phyloP scores from a whole-genome alignment of 2,113 vertebrate species.

The Gopherus evgoodei region DNA sequence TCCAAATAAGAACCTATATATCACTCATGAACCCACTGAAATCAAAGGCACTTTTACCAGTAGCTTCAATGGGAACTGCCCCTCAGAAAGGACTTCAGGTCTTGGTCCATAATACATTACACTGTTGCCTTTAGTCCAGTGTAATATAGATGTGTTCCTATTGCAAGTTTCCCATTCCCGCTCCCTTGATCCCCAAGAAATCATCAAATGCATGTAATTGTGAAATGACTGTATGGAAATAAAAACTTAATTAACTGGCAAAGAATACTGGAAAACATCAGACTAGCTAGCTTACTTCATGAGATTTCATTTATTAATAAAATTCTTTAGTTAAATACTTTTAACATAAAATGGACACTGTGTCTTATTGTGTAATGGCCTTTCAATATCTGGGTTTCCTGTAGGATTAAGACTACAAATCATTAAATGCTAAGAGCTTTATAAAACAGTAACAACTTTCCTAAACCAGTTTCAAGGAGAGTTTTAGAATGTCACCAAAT shows the following conservation, averaged over 20 bases:
- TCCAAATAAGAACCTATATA: not conserved
- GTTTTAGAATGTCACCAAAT: constrained; percentile 25
- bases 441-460: not conserved
- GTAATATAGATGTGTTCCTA: not conserved
- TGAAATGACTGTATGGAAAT: not conserved
- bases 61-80: not conserved
- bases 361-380: not conserved
- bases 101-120: not conserved
- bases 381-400: not conserved
- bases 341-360: not conserved
- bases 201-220: not conserved
- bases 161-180: not conserved
- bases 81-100: not conserved
- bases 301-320: constrained; percentile 21
- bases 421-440: not conserved
- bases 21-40: not conserved
- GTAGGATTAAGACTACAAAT: not conserved
- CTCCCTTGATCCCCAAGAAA: not conserved
- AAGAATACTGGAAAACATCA: not conserved
- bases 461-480: not conserved
- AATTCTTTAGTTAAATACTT: not conserved
- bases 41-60: not conserved
- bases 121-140: not conserved
- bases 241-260: constrained; percentile 1
- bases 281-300: not conserved